phyloP scores from a whole-genome alignment of 2,888 invertebrate genomes.

The Acleris cristana region DNA sequence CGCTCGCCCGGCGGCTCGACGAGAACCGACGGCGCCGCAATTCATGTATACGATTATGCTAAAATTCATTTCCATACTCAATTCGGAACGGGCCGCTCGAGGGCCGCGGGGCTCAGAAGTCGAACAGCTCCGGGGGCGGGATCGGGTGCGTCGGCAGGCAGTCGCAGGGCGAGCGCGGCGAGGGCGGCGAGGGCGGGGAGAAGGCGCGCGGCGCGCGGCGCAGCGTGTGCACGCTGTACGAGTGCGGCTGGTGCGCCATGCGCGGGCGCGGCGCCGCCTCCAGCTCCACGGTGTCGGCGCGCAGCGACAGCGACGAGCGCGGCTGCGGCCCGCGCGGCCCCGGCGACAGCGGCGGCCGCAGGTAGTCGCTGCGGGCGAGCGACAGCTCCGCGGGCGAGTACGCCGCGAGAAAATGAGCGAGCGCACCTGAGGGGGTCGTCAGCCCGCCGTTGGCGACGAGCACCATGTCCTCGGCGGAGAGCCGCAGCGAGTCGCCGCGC shows the following conservation, averaged over 20 bases:
- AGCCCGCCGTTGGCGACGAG: slow-evolving; percentile 74
- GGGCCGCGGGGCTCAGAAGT: slow-evolving; percentile 53
- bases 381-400: slow-evolving; percentile 58
- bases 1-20: neutral
- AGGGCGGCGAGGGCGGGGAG: slow-evolving; percentile 15
- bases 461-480: slow-evolving; percentile 77
- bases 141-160: slow-evolving; percentile 68
- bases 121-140: slow-evolving; percentile 76
- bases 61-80: slow-evolving; percentile 8
- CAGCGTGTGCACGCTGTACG: slow-evolving; percentile 61
- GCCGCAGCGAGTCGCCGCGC: slow-evolving; percentile 66
- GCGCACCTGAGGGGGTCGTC: slow-evolving; percentile 67
- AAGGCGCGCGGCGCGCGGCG: slow-evolving; percentile 51
- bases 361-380: slow-evolving; percentile 63
- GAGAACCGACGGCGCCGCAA: slow-evolving; percentile 1
- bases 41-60: slow-evolving; percentile 1
- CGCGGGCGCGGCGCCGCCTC: slow-evolving; percentile 40
- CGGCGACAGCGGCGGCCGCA: slow-evolving; percentile 59
- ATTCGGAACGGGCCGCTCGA: neutral
- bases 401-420: slow-evolving; percentile 71
- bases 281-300: slow-evolving; percentile 46
- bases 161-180: slow-evolving; percentile 49
- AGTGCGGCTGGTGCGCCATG: slow-evolving; percentile 52
- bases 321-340: slow-evolving; percentile 48
- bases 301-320: slow-evolving; percentile 64